phyloP scores from a whole-genome alignment of 64 coral and sea anemone species.

The Pocillopora damicornis region DNA sequence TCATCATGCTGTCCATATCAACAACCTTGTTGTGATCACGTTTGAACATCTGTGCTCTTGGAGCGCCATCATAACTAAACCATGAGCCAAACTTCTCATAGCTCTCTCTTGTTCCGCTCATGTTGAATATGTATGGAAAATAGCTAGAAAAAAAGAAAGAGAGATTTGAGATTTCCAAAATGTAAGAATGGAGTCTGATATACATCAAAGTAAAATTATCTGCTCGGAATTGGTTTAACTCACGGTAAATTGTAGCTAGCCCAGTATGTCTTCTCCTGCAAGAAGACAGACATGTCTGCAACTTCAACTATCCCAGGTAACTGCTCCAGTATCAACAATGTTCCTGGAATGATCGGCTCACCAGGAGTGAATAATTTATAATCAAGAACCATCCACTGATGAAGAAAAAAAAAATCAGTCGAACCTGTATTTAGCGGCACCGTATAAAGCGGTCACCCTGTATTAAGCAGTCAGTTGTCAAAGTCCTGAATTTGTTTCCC shows the following conservation, averaged over 20 bases:
- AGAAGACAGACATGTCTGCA: slow-evolving; percentile 81
- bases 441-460: too few species aligned
- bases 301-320: slow-evolving; percentile 83
- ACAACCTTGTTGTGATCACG: slow-evolving; percentile 81
- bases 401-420: not conserved
- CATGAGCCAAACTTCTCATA: slow-evolving; percentile 75
- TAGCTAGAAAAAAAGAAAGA: slow-evolving; percentile 54
- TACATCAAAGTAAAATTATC: not conserved
- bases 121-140: slow-evolving; percentile 77
- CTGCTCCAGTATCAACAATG: slow-evolving; percentile 84
- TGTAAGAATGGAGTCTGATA: too few species aligned
- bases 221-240: not conserved
- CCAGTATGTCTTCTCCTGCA: slow-evolving; percentile 84
- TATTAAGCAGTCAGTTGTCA: too few species aligned
- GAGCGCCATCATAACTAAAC: slow-evolving; percentile 71
- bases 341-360: slow-evolving; percentile 51
- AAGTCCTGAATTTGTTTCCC: too few species aligned
- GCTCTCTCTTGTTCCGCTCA: slow-evolving; percentile 41
- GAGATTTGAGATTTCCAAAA: not conserved
- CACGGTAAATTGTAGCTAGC: slow-evolving; percentile 97
- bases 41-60: slow-evolving; percentile 91
- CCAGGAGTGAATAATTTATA: slow-evolving; percentile 92
- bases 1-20: slow-evolving; percentile 79
- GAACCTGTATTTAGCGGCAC: too few species aligned
- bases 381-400: slow-evolving; percentile 97